A percentile compares a stretch with the other conserved stretches of the same genome.
These are phyloP conservation scores for Eudemis profundana DNA, from an alignment of 2,888 invertebrate genomes.

Conservation along the genomic window DNA sequence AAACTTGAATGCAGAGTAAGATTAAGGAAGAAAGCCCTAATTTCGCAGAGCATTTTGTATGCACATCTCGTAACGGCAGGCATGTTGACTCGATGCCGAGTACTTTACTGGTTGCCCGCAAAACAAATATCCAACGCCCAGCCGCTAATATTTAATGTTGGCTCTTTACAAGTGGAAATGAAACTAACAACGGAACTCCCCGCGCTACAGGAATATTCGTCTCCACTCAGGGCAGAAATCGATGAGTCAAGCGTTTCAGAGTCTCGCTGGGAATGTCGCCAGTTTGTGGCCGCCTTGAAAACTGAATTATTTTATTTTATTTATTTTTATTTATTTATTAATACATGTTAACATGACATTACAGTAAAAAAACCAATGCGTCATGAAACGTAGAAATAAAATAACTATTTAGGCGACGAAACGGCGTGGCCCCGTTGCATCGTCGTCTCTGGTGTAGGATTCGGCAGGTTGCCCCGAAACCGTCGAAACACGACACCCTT, in stretches of 20 bases:
- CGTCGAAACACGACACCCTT: no score
- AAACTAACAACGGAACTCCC: conserved; percentile 16
- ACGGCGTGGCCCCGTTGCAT: no score
- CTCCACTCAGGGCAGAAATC: conserved; percentile 20
- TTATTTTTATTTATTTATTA: no score
- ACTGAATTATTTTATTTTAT: conserved; percentile 4
- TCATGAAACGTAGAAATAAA: no score
- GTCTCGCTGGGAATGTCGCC: conserved; percentile 22
- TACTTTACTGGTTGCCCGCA: conserved; percentile 11
- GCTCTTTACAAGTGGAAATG: conserved; percentile 17
- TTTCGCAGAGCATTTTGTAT: not conserved
- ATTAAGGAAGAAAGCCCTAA: conserved; percentile 5
- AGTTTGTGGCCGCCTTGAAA: conserved; percentile 10
- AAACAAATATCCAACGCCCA: conserved; percentile 15
- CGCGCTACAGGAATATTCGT: conserved; percentile 13
- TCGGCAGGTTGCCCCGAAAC: no score
- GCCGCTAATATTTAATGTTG: conserved; percentile 20
- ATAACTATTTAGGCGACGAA: no score
- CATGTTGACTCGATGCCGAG: conserved; percentile 1
- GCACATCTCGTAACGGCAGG: conserved; percentile 9
- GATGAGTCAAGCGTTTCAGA: conserved; percentile 25
- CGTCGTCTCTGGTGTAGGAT: no score
- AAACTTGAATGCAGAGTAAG: conserved; percentile 1
- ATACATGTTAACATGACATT: no score
- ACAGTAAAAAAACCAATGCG: no score